Percentiles rank a stretch among this genome's conserved stretches.
phyloP scores from a whole-genome alignment of 2,797 vertebrate genomes.

The Falco novaeseelandiae region DNA sequence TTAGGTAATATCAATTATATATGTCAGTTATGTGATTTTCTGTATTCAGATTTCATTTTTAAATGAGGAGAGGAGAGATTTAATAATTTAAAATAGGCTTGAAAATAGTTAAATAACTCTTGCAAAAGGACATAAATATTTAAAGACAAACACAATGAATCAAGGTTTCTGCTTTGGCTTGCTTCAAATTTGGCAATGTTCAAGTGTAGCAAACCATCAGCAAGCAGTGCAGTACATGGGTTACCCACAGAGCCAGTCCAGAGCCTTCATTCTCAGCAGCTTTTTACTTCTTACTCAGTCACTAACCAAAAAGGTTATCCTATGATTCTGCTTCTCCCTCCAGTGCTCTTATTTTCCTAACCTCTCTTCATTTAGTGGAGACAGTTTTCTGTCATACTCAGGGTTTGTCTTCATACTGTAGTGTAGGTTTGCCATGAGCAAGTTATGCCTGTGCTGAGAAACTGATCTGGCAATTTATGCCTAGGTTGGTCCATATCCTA shows the following conservation, averaged over 20 bases:
- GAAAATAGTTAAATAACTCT: neutral
- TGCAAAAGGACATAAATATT: neutral
- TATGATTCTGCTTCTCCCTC: neutral
- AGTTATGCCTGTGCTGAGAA: neutral
- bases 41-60: neutral
- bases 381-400: neutral
- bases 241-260: neutral
- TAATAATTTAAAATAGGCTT: neutral
- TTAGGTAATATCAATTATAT: neutral
- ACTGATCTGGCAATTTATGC: neutral
- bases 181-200: neutral
- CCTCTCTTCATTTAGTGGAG: neutral
- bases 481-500: neutral
- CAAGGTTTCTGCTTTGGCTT: neutral
- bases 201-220: neutral
- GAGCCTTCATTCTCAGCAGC: neutral
- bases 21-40: neutral
- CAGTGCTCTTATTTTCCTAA: neutral
- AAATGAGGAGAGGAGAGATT: neutral
- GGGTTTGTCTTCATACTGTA: neutral
- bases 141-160: neutral
- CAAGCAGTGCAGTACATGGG: neutral
- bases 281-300: neutral
- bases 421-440: neutral
- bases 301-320: neutral